Percentiles rank a stretch among this genome's conserved stretches.
phyloP scores from a whole-genome alignment of 2,888 invertebrate genomes.

The Xestia sexstrigata region DNA sequence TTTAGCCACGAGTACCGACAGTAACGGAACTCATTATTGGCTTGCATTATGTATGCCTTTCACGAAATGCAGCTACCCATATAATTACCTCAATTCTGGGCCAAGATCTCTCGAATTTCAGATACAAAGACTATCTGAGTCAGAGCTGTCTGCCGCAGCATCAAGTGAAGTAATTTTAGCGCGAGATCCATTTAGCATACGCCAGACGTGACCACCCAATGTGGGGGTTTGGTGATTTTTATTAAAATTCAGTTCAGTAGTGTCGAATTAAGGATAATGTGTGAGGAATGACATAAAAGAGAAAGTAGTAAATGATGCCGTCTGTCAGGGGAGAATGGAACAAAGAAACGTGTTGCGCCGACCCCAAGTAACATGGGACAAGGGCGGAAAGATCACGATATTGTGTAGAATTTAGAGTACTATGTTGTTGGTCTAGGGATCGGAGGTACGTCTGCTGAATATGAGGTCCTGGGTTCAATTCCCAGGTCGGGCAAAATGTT shows the following conservation, averaged over 20 bases:
- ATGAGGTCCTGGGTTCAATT: background rate
- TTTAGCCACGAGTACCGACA: no score
- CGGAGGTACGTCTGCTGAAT: background rate
- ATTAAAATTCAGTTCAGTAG: background rate
- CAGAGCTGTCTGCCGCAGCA: slow-evolving; percentile 28
- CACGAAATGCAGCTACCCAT: slow-evolving; percentile 9
- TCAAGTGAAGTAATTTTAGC: slow-evolving; percentile 41
- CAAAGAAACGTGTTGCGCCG: no score
- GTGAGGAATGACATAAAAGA: no score
- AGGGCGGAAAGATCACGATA: no score
- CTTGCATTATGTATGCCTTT: background rate
- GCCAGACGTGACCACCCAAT: slow-evolving; percentile 13
- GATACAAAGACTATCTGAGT: slow-evolving; percentile 44
- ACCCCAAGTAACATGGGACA: no score
- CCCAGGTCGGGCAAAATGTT: background rate
- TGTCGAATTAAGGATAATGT: no score
- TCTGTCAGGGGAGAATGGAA: no score
- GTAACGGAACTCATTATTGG: background rate
- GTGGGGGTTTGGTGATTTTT: background rate
- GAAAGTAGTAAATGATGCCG: no score
- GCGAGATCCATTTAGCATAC: slow-evolving; percentile 15
- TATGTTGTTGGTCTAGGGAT: background rate
- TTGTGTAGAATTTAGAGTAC: background rate
- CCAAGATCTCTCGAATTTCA: slow-evolving; percentile 42
- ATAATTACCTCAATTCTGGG: slow-evolving; percentile 39